phyloP scores from a whole-genome alignment of 2,797 vertebrate species.

The Hydrophis major region DNA sequence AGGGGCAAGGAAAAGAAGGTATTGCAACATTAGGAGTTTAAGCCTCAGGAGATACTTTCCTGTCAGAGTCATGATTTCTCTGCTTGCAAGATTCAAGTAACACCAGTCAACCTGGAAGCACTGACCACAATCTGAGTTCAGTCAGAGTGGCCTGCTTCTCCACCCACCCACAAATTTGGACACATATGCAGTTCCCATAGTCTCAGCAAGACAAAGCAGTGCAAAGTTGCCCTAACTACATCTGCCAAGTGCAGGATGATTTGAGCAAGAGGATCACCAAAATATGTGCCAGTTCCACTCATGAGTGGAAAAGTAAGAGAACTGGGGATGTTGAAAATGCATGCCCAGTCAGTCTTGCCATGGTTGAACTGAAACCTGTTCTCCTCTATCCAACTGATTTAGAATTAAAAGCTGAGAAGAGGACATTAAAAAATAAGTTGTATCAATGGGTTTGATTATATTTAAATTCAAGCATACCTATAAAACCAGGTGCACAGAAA shows the following conservation, averaged over 20 bases:
- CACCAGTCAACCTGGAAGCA: not conserved
- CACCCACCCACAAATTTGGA: not conserved
- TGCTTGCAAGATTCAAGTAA: not conserved
- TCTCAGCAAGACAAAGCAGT: not conserved
- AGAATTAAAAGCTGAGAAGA: not conserved
- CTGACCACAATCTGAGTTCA: not conserved
- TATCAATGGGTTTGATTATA: not conserved
- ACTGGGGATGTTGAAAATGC: not conserved
- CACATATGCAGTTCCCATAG: not conserved
- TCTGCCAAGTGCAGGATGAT: not conserved
- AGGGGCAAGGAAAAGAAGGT: not conserved
- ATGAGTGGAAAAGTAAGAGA: not conserved
- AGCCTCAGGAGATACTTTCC: not conserved
- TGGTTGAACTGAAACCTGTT: not conserved
- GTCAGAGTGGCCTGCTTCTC: not conserved
- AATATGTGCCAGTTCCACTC: not conserved
- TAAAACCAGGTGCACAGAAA: conserved; percentile 86
- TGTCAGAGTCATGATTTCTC: not conserved
- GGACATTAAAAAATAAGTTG: not conserved
- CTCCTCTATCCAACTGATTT: not conserved
- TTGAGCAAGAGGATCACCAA: not conserved
- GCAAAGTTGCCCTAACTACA: not conserved
- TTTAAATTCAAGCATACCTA: conserved; percentile 68
- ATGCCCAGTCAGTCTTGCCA: not conserved
- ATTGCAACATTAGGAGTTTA: not conserved